Percentiles rank a stretch among this genome's conserved stretches.
Conservation (phyloP, 1,140 invertebrate species). For the Dendrolimus punctatus region DNA sequence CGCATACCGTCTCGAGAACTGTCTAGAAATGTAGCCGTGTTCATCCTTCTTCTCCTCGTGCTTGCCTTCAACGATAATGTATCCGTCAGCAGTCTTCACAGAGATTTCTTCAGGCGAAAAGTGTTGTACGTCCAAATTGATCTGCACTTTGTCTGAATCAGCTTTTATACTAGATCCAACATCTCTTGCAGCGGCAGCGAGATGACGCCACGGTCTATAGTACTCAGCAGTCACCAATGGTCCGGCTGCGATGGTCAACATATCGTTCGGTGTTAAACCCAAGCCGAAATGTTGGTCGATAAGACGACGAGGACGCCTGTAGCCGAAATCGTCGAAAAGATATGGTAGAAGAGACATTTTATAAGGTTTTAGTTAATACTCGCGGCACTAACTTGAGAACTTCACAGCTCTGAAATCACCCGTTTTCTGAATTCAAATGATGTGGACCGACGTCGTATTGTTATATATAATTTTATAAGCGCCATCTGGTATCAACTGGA, state of each 20-base stretch:
- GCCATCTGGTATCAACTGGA: slow-evolving; percentile 54
- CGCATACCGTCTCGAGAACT: slow-evolving; percentile 74
- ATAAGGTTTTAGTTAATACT: slow-evolving; percentile 2
- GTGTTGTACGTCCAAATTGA: slow-evolving; percentile 81
- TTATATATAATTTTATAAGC: slow-evolving; percentile 30
- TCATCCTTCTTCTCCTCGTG: slow-evolving; percentile 78
- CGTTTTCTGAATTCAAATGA: slow-evolving; percentile 16
- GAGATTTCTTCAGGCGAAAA: slow-evolving; percentile 84
- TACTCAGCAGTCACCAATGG: slow-evolving; percentile 46
- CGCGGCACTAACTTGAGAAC: slow-evolving; percentile 5
- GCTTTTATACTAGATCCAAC: slow-evolving; percentile 51
- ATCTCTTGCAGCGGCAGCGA: slow-evolving; percentile 35
- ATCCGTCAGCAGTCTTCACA: slow-evolving; percentile 81
- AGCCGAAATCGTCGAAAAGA: slow-evolving; percentile 35
- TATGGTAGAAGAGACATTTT: slow-evolving; percentile 50
- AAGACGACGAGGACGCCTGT: slow-evolving; percentile 42
- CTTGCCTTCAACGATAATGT: slow-evolving; percentile 78
- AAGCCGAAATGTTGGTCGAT: slow-evolving; percentile 72
- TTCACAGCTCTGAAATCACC: slow-evolving; percentile 12
- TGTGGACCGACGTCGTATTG: slow-evolving; percentile 17
- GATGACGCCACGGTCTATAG: slow-evolving; percentile 70
- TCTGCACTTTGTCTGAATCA: slow-evolving; percentile 69
- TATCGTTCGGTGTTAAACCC: slow-evolving; percentile 68
- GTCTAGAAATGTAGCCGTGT: slow-evolving; percentile 74
- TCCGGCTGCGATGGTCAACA: slow-evolving; percentile 51